phyloP scores from a whole-genome alignment of 2,888 invertebrate genomes.

The Asteroscopus sphinx region DNA sequence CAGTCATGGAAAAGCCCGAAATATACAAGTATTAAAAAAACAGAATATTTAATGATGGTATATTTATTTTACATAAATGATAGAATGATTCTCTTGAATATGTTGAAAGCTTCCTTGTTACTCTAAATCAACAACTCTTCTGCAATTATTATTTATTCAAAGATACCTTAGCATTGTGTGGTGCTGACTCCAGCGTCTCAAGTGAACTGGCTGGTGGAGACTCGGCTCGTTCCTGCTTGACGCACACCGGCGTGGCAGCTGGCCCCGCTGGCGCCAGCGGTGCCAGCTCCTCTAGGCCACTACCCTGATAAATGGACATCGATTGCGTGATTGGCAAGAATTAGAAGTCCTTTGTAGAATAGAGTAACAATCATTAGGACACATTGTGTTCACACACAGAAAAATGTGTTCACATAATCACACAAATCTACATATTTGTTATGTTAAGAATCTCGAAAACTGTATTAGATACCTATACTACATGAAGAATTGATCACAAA shows the following conservation, averaged over 20 bases:
- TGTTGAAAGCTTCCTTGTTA: constrained; percentile 4
- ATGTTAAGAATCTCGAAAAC: no score
- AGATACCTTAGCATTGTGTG: constrained; percentile 57
- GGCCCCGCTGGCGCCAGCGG: constrained; percentile 85
- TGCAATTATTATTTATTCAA: not conserved
- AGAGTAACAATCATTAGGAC: no score
- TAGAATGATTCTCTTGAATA: not conserved
- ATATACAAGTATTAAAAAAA: no score
- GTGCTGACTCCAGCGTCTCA: constrained; percentile 92
- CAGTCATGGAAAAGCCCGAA: no score
- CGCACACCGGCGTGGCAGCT: constrained; percentile 81
- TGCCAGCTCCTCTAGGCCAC: constrained; percentile 81
- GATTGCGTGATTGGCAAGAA: not conserved
- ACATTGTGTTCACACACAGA: no score
- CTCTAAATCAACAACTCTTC: not conserved
- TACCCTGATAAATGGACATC: constrained; percentile 26
- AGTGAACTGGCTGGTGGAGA: constrained; percentile 88
- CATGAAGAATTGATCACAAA: no score
- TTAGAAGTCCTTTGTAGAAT: no score
- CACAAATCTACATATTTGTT: no score
- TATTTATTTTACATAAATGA: not conserved
- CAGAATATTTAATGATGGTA: no score
- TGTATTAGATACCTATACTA: no score
- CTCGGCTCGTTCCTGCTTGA: constrained; percentile 74
- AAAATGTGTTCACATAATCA: no score